Conservation (phyloP, 1,140 invertebrate species). For the Wasmannia auropunctata region DNA sequence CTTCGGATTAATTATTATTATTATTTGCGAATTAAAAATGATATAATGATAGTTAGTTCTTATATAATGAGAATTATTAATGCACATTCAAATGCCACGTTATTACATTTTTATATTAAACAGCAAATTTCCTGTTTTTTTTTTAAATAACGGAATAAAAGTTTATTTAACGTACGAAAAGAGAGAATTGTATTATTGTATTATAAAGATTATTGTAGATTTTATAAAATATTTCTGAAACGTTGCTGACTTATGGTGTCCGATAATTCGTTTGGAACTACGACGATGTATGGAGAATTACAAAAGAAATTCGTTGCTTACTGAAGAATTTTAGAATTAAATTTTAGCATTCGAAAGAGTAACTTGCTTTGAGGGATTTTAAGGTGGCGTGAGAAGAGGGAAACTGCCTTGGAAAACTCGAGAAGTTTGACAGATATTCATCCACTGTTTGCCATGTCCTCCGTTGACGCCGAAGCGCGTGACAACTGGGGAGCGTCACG, state of each 20-base stretch:
- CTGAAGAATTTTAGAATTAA: neutral
- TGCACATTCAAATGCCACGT: neutral
- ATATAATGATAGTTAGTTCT: too few relatives aligned
- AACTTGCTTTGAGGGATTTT: neutral
- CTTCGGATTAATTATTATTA: too few relatives aligned
- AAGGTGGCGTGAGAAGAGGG: neutral
- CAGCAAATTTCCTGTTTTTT: neutral
- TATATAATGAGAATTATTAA: too few relatives aligned
- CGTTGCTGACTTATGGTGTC: neutral
- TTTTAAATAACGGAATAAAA: neutral
- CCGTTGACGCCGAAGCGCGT: neutral
- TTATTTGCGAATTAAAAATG: neutral
- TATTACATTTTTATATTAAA: neutral
- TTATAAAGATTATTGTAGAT: neutral
- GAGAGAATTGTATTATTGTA: too few relatives aligned
- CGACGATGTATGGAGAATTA: neutral
- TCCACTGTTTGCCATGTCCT: constrained; percentile 7
- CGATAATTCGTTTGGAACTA: neutral
- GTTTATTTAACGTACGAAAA: neutral
- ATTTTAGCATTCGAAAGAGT: neutral
- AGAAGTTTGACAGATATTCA: constrained; percentile 36
- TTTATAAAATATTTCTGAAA: neutral
- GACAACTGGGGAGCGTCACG: constrained; percentile 20
- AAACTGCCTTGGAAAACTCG: neutral
- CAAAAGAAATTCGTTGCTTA: neutral